phyloP scores from a whole-genome alignment of 1,140 invertebrate species.

The Brachionus sp. region DNA sequence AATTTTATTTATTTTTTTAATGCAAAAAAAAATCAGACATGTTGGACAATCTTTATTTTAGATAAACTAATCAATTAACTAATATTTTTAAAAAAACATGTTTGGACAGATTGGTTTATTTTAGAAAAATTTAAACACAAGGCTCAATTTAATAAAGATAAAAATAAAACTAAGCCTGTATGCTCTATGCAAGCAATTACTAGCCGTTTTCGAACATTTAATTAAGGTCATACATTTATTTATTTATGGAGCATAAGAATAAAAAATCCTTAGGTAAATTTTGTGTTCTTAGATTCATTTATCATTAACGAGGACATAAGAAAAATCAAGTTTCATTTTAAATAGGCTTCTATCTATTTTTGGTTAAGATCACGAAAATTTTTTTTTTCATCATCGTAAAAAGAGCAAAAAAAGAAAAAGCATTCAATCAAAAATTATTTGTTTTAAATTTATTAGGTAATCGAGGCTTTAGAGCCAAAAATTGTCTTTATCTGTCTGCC shows the following conservation, averaged over 20 bases:
- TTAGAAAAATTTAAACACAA: no score
- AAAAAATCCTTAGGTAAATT: conserved; percentile 28
- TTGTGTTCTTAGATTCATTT: not conserved
- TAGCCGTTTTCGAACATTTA: conserved; percentile 18
- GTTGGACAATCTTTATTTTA: no score
- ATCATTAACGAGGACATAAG: not conserved
- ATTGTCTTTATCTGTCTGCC: not conserved
- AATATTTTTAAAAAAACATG: not conserved
- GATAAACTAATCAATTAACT: no score
- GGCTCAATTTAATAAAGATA: not conserved
- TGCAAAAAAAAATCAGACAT: no score
- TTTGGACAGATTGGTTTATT: not conserved
- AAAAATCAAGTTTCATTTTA: not conserved
- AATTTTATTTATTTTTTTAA: no score
- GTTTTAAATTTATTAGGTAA: not conserved
- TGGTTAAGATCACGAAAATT: not conserved
- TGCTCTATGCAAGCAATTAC: not conserved
- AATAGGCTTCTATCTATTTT: not conserved
- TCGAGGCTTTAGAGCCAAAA: not conserved
- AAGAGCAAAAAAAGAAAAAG: no score
- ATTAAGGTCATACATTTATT: conserved; percentile 5
- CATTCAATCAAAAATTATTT: no score
- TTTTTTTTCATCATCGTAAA: not conserved
- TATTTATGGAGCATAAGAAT: not conserved
- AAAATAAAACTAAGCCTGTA: not conserved